Percentiles rank a stretch among this genome's conserved stretches.
Evolutionary conservation across 2,888 invertebrate genomes (phyloP).

Genomic region (Hirtodrosophila histrioides): DNA sequence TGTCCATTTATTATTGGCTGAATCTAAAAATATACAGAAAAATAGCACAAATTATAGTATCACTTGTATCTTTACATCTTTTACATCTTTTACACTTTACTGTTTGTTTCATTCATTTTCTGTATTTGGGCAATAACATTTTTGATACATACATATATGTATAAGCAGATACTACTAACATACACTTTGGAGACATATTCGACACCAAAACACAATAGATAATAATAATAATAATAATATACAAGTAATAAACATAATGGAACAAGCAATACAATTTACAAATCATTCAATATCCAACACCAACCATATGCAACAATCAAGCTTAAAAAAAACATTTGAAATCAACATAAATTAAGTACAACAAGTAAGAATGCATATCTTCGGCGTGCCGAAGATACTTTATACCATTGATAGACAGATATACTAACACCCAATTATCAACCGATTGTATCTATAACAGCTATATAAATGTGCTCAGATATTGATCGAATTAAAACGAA

Average conservation of each 20-base stretch:
- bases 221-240: conserved; percentile 16
- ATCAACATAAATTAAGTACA: no score
- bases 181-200: conserved; percentile 84
- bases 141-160: conserved; percentile 6
- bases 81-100: conserved; percentile 23
- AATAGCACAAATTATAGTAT: conserved; percentile 59
- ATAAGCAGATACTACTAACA: conserved; percentile 13
- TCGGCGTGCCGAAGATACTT: no score
- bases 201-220: conserved; percentile 59
- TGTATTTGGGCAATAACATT: neutral
- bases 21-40: conserved; percentile 84
- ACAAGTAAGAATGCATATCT: no score
- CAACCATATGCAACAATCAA: no score
- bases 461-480: no score
- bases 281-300: neutral
- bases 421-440: no score
- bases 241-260: conserved; percentile 1
- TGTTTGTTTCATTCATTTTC: conserved; percentile 14
- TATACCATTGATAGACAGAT: no score
- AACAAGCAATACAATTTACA: conserved; percentile 13
- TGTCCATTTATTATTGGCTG: conserved; percentile 85
- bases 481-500: no score
- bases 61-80: no score
- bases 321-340: no score
- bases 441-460: no score